phyloP scores from a whole-genome alignment of 1,140 invertebrate genomes.

The Drosophila busckii region DNA sequence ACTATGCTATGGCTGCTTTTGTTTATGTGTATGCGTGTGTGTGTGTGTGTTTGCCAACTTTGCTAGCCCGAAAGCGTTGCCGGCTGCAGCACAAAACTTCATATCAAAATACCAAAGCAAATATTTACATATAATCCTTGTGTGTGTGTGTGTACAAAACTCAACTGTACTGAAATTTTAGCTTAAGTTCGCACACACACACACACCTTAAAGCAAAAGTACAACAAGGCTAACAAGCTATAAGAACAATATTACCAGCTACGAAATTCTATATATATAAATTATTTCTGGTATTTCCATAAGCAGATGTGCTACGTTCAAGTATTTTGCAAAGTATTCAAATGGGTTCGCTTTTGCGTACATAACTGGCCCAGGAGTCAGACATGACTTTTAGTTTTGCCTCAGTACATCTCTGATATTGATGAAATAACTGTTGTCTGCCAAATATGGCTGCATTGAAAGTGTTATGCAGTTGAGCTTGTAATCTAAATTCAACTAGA shows the following conservation, averaged over 20 bases:
- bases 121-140: constrained; percentile 66
- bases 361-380: constrained; percentile 38
- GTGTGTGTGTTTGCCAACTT: constrained; percentile 32
- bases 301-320: constrained; percentile 43
- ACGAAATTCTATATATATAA: constrained; percentile 53
- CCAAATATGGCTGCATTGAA: too few species aligned
- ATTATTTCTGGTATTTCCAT: constrained; percentile 73
- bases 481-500: too few species aligned
- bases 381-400: too few species aligned
- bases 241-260: constrained; percentile 15
- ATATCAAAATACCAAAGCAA: constrained; percentile 67
- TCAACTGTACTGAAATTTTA: constrained; percentile 21
- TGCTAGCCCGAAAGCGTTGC: constrained; percentile 37
- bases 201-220: constrained; percentile 33
- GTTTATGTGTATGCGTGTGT: constrained; percentile 1
- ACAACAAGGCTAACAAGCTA: constrained; percentile 25
- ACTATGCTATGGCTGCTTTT: constrained; percentile 45
- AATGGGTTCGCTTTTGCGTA: constrained; percentile 27
- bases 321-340: constrained; percentile 42
- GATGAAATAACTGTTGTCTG: too few species aligned
- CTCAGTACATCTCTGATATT: too few species aligned
- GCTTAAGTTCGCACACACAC: constrained; percentile 33
- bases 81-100: constrained; percentile 56
- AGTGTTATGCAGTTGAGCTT: too few species aligned
- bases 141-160: constrained; percentile 44